Conservation (phyloP, 2,797 vertebrate genomes). For the Ispidina lecontei region DNA sequence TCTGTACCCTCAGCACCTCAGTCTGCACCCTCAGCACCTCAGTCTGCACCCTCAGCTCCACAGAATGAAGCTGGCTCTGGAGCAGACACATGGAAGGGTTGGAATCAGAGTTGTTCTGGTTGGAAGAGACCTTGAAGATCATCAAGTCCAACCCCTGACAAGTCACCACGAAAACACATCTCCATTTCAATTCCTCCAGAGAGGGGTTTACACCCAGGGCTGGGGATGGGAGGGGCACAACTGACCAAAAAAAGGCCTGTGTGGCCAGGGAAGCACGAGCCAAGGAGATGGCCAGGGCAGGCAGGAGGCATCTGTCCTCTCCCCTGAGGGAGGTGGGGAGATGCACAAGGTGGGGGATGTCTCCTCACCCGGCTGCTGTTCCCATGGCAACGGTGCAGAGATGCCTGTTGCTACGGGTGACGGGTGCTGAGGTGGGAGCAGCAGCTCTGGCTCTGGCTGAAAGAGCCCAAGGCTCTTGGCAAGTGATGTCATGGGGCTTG, state of each 20-base stretch:
- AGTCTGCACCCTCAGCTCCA: neutral
- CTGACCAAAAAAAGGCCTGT: neutral
- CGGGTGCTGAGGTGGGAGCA: neutral
- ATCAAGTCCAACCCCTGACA: neutral
- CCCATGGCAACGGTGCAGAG: slow-evolving; percentile 41
- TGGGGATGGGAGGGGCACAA: too few species aligned
- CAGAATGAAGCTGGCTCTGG: neutral
- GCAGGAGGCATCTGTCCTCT: neutral
- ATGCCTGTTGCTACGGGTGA: slow-evolving; percentile 72
- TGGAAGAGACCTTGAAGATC: neutral
- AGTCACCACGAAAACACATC: neutral
- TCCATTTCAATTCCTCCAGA: neutral
- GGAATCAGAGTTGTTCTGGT: neutral
- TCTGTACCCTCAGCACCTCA: too few species aligned
- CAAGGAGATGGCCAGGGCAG: neutral
- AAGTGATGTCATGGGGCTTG: neutral
- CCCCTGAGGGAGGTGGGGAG: neutral
- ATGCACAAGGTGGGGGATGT: neutral
- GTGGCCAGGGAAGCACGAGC: fast-evolving
- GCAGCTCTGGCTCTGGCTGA: neutral
- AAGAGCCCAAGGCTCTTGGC: slow-evolving; percentile 10
- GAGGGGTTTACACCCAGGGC: neutral
- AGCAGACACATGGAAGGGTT: fast-evolving
- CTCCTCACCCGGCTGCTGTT: slow-evolving; percentile 13
- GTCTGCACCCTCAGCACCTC: too few species aligned